Base-by-base conservation (phyloP, 1,140 invertebrate genomes). In the Brachionus rotundiformis region DNA sequence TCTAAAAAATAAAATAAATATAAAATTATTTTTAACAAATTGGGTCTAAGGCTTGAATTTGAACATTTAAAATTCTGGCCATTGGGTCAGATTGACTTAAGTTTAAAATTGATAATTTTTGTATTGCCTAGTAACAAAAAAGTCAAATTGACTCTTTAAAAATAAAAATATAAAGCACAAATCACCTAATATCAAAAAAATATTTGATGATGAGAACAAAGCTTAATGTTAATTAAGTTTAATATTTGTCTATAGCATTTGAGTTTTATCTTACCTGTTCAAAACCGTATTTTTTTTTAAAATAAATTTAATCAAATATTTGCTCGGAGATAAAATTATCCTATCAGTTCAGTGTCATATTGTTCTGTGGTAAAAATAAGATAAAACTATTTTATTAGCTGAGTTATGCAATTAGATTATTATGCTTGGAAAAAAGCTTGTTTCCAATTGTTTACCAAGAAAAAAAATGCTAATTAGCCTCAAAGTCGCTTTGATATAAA, bases 391-490 rank as follows among this genome's bases (percentile, higher is more conserved):
- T 19, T 54, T 54, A 54, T 16, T 54, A 29, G 2, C 29, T 29
- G 29, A 27, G 16, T 63, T 63, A 29, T n/a, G 29, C 25, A 63
- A 33, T 29, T 63, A 29, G n/a, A 63, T 29, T 29, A 63, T 63
- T 63, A 63, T 63, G 61, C 29, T 63, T 63, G 10, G 23, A 27
- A 25, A 31, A 63, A 16, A 16, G 8, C 10, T 31, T 63, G 23
- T 27, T 63, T 16, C 29, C 61, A 63, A 63, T 6, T 3, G n/a
- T 63, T 63, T 33, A 63, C 25, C 29, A 29, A 59, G 25, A 59
- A 59, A 59, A 54, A 63, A 63, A 63, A 29, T 63, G 61, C 61
- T 63, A 63, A 63, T 63, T 33, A 63, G n/a, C 19, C 23, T 19
- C 23, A 61, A 23, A 61, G 59, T 25, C 23, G 23, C 59, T 27